Conservation (phyloP, 2,113 vertebrate species). For the Chrysemys picta region DNA sequence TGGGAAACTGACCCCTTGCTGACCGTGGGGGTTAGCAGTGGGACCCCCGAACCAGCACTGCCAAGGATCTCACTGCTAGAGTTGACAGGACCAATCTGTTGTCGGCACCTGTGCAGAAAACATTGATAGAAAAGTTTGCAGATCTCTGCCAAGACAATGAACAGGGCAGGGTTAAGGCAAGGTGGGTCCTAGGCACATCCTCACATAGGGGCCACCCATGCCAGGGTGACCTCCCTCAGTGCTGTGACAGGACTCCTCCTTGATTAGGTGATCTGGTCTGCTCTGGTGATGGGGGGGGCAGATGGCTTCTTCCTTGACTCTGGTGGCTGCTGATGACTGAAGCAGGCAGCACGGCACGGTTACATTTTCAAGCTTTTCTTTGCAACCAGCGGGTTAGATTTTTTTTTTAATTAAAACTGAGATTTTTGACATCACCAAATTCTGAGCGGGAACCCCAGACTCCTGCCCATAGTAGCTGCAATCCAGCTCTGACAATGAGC, state of each 20-base stretch:
- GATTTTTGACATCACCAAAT: not conserved
- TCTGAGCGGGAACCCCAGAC: not conserved
- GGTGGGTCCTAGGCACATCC: not conserved
- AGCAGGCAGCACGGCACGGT: no score
- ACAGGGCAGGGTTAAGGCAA: not conserved
- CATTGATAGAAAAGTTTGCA: not conserved
- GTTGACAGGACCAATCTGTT: not conserved
- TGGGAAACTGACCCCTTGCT: not conserved
- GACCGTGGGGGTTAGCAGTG: not conserved
- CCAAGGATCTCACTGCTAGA: fast-evolving
- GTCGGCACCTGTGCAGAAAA: not conserved
- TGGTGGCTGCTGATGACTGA: not conserved
- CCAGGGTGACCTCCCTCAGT: not conserved
- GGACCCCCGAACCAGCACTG: not conserved
- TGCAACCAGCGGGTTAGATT: not conserved
- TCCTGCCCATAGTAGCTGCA: no score
- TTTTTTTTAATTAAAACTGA: not conserved
- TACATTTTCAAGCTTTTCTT: not conserved
- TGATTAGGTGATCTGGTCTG: not conserved
- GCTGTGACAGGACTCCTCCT: not conserved
- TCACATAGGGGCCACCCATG: not conserved
- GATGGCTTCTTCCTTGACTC: not conserved
- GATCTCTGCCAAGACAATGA: not conserved
- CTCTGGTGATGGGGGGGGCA: not conserved
- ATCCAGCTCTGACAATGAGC: not conserved